A percentile compares a stretch with the other conserved stretches of the same genome.
Conservation (phyloP, 2,113 vertebrate genomes). For the Urocitellus parryii region DNA sequence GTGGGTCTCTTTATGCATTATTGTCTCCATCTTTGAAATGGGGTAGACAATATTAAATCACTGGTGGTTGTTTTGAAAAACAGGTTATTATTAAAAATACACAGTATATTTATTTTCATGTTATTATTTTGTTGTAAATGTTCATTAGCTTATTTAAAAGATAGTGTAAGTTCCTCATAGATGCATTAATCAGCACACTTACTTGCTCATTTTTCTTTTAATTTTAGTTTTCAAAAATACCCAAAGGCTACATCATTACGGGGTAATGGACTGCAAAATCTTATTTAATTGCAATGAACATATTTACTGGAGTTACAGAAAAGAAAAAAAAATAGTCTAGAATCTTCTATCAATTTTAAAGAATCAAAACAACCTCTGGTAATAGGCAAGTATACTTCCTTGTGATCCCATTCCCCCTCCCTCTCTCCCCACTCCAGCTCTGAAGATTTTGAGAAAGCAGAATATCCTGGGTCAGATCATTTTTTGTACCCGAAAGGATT, state of each 20-base stretch:
- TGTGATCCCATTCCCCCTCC: background rate
- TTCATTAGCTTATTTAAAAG: slow-evolving; percentile 70
- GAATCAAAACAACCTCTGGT: slow-evolving; percentile 19
- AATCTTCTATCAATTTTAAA: slow-evolving; percentile 50
- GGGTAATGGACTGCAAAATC: slow-evolving; percentile 80
- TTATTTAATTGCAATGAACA: slow-evolving; percentile 77
- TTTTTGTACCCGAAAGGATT: background rate
- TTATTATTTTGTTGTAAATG: slow-evolving; percentile 71
- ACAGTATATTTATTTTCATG: slow-evolving; percentile 55
- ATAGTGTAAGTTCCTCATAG: slow-evolving; percentile 57
- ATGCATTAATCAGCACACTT: slow-evolving; percentile 77
- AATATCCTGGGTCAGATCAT: background rate
- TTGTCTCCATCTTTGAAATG: slow-evolving; percentile 15
- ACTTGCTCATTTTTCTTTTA: slow-evolving; percentile 78
- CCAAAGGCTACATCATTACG: slow-evolving; percentile 76
- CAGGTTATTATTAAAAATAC: slow-evolving; percentile 48
- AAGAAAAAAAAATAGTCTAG: slow-evolving; percentile 42
- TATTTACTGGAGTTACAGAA: slow-evolving; percentile 65
- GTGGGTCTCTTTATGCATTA: background rate
- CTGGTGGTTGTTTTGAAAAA: slow-evolving; percentile 36
- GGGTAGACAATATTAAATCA: background rate
- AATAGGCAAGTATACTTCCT: background rate
- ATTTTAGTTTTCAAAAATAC: slow-evolving; percentile 79
- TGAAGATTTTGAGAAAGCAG: slow-evolving; percentile 11
- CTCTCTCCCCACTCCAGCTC: background rate